Evolutionary conservation across 1,140 invertebrate genomes (phyloP).

Genomic region (Drosophila tropicalis): DNA sequence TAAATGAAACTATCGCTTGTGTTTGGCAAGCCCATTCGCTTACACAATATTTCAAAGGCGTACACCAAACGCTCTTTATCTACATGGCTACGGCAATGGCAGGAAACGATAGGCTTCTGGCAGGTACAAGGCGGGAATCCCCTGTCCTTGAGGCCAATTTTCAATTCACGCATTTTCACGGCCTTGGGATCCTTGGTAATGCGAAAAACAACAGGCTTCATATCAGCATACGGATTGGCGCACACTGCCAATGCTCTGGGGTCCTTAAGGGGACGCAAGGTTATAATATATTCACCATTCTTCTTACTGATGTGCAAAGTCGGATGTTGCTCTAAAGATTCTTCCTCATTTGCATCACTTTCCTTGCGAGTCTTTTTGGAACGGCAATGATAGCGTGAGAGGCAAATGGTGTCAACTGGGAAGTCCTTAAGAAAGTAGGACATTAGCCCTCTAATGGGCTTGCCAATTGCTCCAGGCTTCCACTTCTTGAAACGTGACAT

Average conservation of each 20-base stretch:
- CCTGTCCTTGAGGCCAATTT: slow-evolving; percentile 36
- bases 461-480: slow-evolving; percentile 74
- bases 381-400: slow-evolving; percentile 50
- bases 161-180: slow-evolving; percentile 37
- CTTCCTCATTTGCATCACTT: slow-evolving; percentile 3
- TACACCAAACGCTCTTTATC: slow-evolving; percentile 55
- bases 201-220: slow-evolving; percentile 76
- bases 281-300: slow-evolving; percentile 71
- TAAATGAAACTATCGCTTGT: slow-evolving; percentile 46
- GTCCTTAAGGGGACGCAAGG: slow-evolving; percentile 71
- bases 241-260: slow-evolving; percentile 41
- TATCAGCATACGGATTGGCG: slow-evolving; percentile 71
- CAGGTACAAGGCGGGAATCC: slow-evolving; percentile 63
- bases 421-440: slow-evolving; percentile 68
- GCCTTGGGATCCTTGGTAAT: slow-evolving; percentile 66
- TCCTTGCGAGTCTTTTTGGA: not conserved
- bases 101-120: slow-evolving; percentile 52
- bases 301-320: slow-evolving; percentile 73
- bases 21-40: slow-evolving; percentile 20
- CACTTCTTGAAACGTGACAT: slow-evolving; percentile 59
- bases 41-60: slow-evolving; percentile 41
- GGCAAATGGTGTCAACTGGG: slow-evolving; percentile 53
- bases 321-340: slow-evolving; percentile 65
- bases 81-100: slow-evolving; percentile 61
- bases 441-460: slow-evolving; percentile 71